phyloP scores from a whole-genome alignment of 2,113 vertebrate species.

The Prinia subflava region DNA sequence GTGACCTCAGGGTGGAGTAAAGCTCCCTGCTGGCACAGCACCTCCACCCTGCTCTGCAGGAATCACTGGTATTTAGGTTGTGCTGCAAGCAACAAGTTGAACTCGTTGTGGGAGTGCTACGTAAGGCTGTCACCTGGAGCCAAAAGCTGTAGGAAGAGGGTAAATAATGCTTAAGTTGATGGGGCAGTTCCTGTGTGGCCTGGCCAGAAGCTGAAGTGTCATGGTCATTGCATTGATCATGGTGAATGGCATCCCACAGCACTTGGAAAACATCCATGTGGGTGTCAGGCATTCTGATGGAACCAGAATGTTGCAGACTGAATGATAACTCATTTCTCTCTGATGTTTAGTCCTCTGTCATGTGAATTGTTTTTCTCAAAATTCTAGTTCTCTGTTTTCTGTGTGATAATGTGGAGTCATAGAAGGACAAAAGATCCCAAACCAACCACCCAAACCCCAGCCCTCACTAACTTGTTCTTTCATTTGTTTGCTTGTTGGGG shows the following conservation, averaged over 20 bases:
- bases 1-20: conserved; percentile 29
- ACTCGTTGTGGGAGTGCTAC: neutral
- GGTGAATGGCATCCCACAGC: neutral
- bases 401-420: neutral
- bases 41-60: conserved; percentile 9
- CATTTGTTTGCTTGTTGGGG: neutral
- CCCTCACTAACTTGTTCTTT: neutral
- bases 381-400: neutral
- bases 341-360: neutral
- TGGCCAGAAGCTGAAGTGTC: neutral
- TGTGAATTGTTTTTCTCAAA: neutral
- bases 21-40: neutral
- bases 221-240: neutral
- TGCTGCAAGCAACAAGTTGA: conserved; percentile 3
- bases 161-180: neutral
- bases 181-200: neutral
- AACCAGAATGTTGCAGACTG: neutral
- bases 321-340: neutral
- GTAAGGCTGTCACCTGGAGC: neutral
- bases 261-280: neutral
- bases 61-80: neutral
- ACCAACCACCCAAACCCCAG: neutral
- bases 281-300: neutral
- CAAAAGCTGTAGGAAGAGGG: neutral
- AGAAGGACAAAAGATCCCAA: neutral